A percentile compares a stretch with the other conserved stretches of the same genome.
These are phyloP conservation scores for Xestia ashworthii DNA, from an alignment of 2,888 invertebrate genomes.

Conservation along the genomic window DNA sequence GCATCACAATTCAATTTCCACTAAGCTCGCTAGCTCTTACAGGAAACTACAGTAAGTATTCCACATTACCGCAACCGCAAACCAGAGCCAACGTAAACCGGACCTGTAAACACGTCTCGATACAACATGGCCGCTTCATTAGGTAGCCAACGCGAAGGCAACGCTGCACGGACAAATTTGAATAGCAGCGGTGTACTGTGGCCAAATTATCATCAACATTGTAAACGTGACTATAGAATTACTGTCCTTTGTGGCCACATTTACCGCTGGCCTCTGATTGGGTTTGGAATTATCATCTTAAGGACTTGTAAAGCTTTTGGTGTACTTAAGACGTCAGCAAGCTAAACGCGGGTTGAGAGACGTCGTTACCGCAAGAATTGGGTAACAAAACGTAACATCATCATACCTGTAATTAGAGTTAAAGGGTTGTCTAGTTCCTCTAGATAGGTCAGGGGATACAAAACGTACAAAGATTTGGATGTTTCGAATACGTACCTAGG, in stretches of 20 bases:
- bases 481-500: too few relatives aligned
- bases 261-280: conserved; percentile 22
- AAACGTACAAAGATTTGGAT: not conserved
- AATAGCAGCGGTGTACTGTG: conserved; percentile 44
- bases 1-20: not conserved
- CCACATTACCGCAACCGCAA: conserved; percentile 41
- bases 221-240: conserved; percentile 25
- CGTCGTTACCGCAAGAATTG: not conserved
- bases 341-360: not conserved
- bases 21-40: conserved; percentile 6
- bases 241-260: conserved; percentile 33
- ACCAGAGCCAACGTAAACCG: conserved; percentile 38
- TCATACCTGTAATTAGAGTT: too few relatives aligned
- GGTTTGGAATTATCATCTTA: conserved; percentile 38
- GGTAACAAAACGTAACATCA: not conserved
- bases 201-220: conserved; percentile 50
- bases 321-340: conserved; percentile 3
- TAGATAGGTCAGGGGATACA: not conserved
- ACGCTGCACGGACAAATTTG: conserved; percentile 53
- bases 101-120: conserved; percentile 52
- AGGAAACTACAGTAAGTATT: conserved; percentile 10
- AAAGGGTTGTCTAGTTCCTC: not conserved
- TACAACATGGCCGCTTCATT: conserved; percentile 50
- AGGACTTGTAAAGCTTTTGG: conserved; percentile 35
- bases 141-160: conserved; percentile 41